Evolutionary conservation across 1,140 invertebrate species (phyloP).

Genomic region (Drosophila baimaii): DNA sequence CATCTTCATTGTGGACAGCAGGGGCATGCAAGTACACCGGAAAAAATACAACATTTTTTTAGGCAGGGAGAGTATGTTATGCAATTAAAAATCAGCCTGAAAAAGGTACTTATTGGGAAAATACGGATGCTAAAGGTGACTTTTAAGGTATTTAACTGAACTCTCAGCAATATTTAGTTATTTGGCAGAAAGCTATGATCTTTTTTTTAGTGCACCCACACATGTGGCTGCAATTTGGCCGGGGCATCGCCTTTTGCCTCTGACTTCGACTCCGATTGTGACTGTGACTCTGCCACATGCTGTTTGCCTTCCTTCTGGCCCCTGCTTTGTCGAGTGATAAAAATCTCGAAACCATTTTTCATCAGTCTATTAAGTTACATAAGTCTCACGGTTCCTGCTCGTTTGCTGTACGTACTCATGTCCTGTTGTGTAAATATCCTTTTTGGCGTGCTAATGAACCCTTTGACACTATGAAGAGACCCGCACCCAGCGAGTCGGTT

Average conservation of each 20-base stretch:
- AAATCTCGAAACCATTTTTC: slow-evolving; percentile 73
- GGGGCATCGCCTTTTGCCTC: slow-evolving; percentile 49
- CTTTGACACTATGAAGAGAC: slow-evolving; percentile 55
- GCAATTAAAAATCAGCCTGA: no score
- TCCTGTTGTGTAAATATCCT: slow-evolving; percentile 71
- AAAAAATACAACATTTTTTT: neutral
- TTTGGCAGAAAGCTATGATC: neutral
- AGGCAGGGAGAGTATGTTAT: no score
- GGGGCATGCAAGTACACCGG: slow-evolving; percentile 18
- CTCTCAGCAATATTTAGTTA: no score
- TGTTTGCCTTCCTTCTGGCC: slow-evolving; percentile 40
- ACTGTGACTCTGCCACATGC: slow-evolving; percentile 60
- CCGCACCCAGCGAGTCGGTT: slow-evolving; percentile 10
- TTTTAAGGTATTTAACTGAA: no score
- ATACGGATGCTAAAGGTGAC: neutral
- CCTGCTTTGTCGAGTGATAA: slow-evolving; percentile 61
- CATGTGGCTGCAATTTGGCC: slow-evolving; percentile 79
- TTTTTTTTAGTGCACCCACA: slow-evolving; percentile 48
- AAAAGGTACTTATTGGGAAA: neutral
- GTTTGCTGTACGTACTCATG: neutral
- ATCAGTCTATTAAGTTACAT: slow-evolving; percentile 82
- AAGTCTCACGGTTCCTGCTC: slow-evolving; percentile 56
- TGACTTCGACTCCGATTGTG: slow-evolving; percentile 32
- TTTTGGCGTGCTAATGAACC: slow-evolving; percentile 72
- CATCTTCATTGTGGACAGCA: slow-evolving; percentile 45